Evolutionary conservation across 2,797 vertebrate species (phyloP), one percentile per base, ranked within the genome.

Genomic region (Mormyrus hasselquistii): DNA sequence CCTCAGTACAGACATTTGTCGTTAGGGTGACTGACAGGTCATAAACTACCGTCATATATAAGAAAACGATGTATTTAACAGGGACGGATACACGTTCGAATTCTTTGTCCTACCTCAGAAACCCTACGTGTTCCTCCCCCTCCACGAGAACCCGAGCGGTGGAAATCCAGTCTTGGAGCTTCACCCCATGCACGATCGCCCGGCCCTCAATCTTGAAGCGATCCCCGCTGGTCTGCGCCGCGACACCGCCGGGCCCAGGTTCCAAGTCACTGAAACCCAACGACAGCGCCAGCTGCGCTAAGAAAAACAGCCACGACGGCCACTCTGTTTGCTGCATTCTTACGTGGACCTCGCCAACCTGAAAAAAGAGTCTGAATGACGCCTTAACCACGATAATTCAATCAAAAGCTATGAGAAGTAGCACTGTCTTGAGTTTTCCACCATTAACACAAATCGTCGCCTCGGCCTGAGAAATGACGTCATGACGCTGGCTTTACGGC

Each of bases 111-210:
- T 92, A 99, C 98, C 96, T 97, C 65, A 99, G 91, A 94, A 99
- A 98, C 0, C 98, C 98, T 84, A 98, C 95, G 84, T 97, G 96
- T 87, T 98, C 98, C 90, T 98, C 98, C 0, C 98, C 98, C 62
- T 99, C 98, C 87, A 99, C 97, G 0, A 97, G 91, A 65, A 99
- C 96, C 44, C 97, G 96, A 44, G 97, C 97, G 1, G 95, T 92
- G n/a, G 97, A 97, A 57, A 99, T 96, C 98, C 98, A 99, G 91
- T 99, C 98, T 89, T 98, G 98, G 0, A 97, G 95, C 92, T 97
- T 97, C 34, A 98, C 91, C 1, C 98, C 98, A 0, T 98, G 96
- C 25, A 98, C 98, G 38, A 98, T 95, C 0, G 97, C 98, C 88
- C 98, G 95, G 29, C 98, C 98, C 92, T 99, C 98, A 89, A 99